Percentiles rank a stretch among this genome's conserved stretches.
phyloP scores from a whole-genome alignment of 2,888 invertebrate genomes.

The Brachypterus glaber region DNA sequence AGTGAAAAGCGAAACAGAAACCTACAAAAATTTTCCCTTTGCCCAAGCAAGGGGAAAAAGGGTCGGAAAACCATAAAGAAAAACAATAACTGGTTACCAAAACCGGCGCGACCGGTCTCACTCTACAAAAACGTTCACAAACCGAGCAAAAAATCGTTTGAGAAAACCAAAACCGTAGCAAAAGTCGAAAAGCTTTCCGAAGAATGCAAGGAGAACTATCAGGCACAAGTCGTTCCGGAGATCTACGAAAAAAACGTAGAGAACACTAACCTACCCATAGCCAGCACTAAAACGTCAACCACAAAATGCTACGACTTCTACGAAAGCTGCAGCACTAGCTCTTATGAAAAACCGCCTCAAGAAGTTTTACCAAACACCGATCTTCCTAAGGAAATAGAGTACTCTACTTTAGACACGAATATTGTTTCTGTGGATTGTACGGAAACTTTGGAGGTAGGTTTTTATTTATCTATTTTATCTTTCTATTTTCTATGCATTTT shows the following conservation, averaged over 20 bases:
- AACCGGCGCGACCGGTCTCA: conserved; percentile 13
- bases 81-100: conserved; percentile 29
- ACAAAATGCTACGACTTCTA: conserved; percentile 27
- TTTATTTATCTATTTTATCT: too few species aligned
- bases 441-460: too few species aligned
- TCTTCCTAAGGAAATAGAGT: conserved; percentile 33
- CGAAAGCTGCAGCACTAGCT: conserved; percentile 22
- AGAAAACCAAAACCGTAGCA: background rate
- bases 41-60: conserved; percentile 28
- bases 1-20: conserved; percentile 55
- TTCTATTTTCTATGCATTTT: too few species aligned
- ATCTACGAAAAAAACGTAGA: conserved; percentile 23
- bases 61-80: conserved; percentile 24
- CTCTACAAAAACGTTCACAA: conserved; percentile 3
- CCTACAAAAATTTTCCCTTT: conserved; percentile 37
- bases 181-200: conserved; percentile 20
- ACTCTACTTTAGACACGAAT: conserved; percentile 34
- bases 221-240: conserved; percentile 37
- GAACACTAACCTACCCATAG: background rate
- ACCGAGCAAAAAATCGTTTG: background rate
- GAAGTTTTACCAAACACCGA: conserved; percentile 16
- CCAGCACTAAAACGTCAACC: conserved; percentile 10
- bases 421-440: conserved; percentile 27
- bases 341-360: conserved; percentile 23
- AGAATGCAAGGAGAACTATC: conserved; percentile 36